Evolutionary conservation across 1,140 invertebrate genomes (phyloP).

Genomic region (Ceratina calcarata): DNA sequence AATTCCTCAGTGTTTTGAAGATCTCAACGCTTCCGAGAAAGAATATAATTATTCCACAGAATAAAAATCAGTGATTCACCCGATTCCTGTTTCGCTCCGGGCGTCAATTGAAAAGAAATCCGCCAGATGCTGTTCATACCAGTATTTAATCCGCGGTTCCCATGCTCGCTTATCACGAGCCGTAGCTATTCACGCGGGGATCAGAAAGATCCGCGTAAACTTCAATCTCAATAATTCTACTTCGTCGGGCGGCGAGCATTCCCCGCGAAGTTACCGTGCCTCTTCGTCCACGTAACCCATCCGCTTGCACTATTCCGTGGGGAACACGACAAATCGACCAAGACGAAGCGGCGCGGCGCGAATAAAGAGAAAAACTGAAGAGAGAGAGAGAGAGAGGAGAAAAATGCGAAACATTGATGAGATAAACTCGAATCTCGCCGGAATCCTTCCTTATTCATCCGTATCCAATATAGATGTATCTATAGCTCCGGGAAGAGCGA

Average conservation of each 20-base stretch:
- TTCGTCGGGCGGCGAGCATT: background rate
- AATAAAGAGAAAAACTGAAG: too few relatives aligned
- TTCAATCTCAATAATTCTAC: slow-evolving; percentile 29
- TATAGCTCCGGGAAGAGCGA: background rate
- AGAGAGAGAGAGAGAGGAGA: background rate
- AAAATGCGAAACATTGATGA: background rate
- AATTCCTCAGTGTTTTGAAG: too few relatives aligned
- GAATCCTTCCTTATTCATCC: slow-evolving; percentile 24
- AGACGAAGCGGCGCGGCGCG: background rate
- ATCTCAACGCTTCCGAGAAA: too few relatives aligned
- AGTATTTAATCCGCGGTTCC: background rate
- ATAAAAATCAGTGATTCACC: too few relatives aligned
- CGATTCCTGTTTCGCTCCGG: too few relatives aligned
- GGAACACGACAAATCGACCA: background rate
- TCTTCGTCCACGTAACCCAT: slow-evolving; percentile 3
- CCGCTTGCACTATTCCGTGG: background rate
- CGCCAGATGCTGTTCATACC: too few relatives aligned
- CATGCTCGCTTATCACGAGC: background rate
- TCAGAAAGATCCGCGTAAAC: background rate
- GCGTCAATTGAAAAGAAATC: too few relatives aligned
- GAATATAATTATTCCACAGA: too few relatives aligned
- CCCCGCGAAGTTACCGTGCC: slow-evolving; percentile 4
- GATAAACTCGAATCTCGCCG: slow-evolving; percentile 3
- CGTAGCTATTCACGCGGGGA: background rate
- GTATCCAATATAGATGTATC: slow-evolving; percentile 57